phyloP scores from a whole-genome alignment of 2,888 invertebrate genomes.

The Drosophila atroscutellata region DNA sequence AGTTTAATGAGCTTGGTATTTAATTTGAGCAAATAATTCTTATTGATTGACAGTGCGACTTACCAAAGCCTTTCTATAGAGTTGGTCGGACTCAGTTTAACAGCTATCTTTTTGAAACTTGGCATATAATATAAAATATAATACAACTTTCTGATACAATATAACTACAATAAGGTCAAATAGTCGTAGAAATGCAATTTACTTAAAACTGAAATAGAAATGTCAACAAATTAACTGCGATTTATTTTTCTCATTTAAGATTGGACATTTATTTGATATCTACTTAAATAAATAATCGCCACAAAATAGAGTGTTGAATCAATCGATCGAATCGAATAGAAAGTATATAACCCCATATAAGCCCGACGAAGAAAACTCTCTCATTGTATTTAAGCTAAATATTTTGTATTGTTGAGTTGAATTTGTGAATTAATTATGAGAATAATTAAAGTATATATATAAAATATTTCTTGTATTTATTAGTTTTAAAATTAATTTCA shows the following conservation, averaged over 20 bases:
- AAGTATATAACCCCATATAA: neutral
- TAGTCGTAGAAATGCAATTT: neutral
- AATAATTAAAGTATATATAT: neutral
- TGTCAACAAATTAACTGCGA: neutral
- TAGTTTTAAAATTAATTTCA: neutral
- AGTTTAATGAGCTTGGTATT: neutral
- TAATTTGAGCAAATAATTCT: neutral
- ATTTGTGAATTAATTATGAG: neutral
- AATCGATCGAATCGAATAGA: neutral
- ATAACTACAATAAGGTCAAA: neutral
- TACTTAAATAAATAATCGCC: neutral
- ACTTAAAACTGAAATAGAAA: neutral
- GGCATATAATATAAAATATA: neutral
- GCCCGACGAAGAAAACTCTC: neutral
- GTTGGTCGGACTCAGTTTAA: neutral
- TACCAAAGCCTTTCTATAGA: neutral
- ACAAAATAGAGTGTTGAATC: neutral
- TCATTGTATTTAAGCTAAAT: too few species aligned
- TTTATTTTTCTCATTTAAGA: neutral
- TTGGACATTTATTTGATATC: neutral
- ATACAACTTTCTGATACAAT: neutral
- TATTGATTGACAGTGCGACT: neutral
- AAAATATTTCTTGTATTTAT: neutral
- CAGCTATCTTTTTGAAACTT: neutral
- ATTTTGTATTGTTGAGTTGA: too few species aligned